These are phyloP conservation scores for Atherix ibis DNA, from an alignment of 2,888 invertebrate species.

Conservation along the genomic window DNA sequence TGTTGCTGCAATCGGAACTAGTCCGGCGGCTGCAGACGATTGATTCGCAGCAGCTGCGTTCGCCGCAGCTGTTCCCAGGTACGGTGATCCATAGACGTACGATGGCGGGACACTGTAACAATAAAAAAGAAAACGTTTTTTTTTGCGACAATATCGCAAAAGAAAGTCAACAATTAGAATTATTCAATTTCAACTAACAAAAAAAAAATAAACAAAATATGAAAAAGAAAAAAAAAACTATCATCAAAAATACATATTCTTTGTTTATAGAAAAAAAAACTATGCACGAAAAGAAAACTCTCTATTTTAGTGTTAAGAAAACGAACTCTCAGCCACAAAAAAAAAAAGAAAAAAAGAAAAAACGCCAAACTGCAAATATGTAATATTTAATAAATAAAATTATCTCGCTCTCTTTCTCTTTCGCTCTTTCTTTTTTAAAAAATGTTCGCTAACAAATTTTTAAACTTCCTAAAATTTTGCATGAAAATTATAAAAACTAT, in stretches of 20 bases:
- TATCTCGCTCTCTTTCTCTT: too few species aligned
- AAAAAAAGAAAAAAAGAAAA: too few species aligned
- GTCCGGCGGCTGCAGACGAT: conserved; percentile 35
- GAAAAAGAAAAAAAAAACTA: conserved; percentile 11
- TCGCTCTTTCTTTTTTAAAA: too few species aligned
- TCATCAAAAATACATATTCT: conserved; percentile 11
- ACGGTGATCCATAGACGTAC: conserved; percentile 62
- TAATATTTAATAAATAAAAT: conserved; percentile 3
- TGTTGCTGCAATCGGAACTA: conserved; percentile 47
- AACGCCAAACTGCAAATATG: conserved; percentile 13
- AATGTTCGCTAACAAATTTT: too few species aligned
- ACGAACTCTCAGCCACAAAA: conserved; percentile 14
- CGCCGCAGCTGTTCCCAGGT: conserved; percentile 41
- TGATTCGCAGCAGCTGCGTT: conserved; percentile 14
- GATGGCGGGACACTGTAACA: conserved; percentile 63
- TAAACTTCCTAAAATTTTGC: too few species aligned
- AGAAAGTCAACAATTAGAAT: conserved; percentile 4
- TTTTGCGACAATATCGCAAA: conserved; percentile 6
- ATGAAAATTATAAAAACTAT: conserved; percentile 4
- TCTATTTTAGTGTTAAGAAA: conserved; percentile 13
- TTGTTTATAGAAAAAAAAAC: conserved; percentile 10
- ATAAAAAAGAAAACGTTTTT: too few species aligned
- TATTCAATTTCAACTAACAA: conserved; percentile 3
- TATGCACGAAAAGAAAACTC: conserved; percentile 10
- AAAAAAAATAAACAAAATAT: conserved; percentile 7